Base-by-base conservation (phyloP, 2,113 vertebrate species). In the Poecilia latipinna region DNA sequence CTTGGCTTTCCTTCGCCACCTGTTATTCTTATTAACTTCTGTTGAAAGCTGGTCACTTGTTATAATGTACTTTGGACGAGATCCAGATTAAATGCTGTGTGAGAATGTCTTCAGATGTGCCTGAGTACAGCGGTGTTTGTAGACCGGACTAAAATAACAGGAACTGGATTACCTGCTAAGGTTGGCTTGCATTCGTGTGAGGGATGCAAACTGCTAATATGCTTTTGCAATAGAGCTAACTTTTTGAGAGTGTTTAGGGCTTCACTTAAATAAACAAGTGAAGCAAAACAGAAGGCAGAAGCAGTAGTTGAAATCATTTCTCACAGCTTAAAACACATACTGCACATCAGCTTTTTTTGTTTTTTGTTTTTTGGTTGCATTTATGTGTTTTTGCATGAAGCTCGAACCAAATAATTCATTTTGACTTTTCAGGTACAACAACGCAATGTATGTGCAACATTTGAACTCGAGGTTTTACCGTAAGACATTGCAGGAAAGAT, bases 1-100 rank as follows among this genome's bases (percentile, higher is more conserved):
- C 7, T 54, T 24, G 32, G 32, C 32, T 33, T 37, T 12, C 10
- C 10, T 37, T 37, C 35, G 11, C 10, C 35, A 0, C 35, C 10
- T 37, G 35, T 37, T 37, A 37, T 51, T 51, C 44, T 51, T 6
- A 54, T 54, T 24, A 54, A 54, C 15, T 8, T 80, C 54, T 66
- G 22, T 68, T 5, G 26, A 61, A 61, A 67, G 64, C 61, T 65
- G 78, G 86, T 92, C 70, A 87, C 62, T 65, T 79, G 85, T 92
- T 67, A 87, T 29, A 26, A 4, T 29, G 11, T 78, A 83, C 82
- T 86, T 82, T 68, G 74, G 42, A 80, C 28, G 1, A 51, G 73
- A 75, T 74, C 60, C 72, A 73, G 65, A 68, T 32, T 11, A 63
- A 51, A 64, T 31, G 10, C 13, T 61, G 39, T 70, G n/a, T 54